Evolutionary conservation across 2,113 vertebrate genomes (phyloP), one percentile per base, ranked within the genome.

Genomic region (Dascyllus trimaculatus): DNA sequence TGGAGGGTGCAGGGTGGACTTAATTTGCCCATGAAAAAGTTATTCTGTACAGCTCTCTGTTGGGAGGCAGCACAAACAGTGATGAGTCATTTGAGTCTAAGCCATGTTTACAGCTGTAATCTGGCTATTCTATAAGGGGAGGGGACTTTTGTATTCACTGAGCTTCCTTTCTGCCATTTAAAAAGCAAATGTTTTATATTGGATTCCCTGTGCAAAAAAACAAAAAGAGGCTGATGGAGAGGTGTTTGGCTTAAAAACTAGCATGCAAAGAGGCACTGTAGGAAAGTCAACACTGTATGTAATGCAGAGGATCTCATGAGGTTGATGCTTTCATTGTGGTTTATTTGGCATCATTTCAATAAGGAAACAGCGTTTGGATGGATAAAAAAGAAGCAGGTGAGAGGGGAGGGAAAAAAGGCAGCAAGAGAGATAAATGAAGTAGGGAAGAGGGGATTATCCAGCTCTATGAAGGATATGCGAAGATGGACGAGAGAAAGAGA

Each of bases 381-480:
- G 24, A 64, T 72, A 14, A 72, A 72, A 29, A 48, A 43, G 21
- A 43, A 56, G 48, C 25, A 54, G 60, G 38, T 61, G 46, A 82
- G 29, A 51, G 4, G 14, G 29, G 17, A 61, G 25, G 26, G 7
- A 11, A n/a, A 25, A 48, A 11, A 52, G 53, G 45, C 58, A 57
- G 22, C 40, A 1, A 70, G 22, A 62, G 61, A 90, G 86, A 88
- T 52, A 70, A 81, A 90, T 43, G 84, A 78, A 62, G 59, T 2
- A 54, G 84, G 84, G 84, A 69, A 63, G 48, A 80, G 57, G 85
- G 75, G 89, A 81, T 81, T 76, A 79, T 86, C 35, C 29, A 40
- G 83, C 81, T 70, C 66, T 57, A 4, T 58, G 77, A 82, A 80
- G 67, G 52, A 71, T 63, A 11, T 60, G 19, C 2, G 4, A 75